Evolutionary conservation across 2,888 invertebrate species (phyloP).

Genomic region (Argyra leucocephala): DNA sequence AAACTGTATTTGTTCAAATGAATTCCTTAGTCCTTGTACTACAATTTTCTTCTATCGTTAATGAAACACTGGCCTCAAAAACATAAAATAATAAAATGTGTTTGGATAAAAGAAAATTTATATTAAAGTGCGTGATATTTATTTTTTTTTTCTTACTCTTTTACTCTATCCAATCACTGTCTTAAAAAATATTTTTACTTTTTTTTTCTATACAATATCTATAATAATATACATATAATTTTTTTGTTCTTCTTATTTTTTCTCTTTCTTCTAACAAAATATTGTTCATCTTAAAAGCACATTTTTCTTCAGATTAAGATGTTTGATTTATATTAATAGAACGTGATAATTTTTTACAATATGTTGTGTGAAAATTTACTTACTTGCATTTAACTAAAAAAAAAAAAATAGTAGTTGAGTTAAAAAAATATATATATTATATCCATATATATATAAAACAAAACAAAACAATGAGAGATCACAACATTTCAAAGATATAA

Average conservation of each 20-base stretch:
- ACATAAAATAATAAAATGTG: background rate
- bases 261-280: background rate
- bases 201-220: background rate
- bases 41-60: too few species aligned
- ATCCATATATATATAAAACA: background rate
- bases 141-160: too few species aligned
- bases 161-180: too few species aligned
- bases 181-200: too few species aligned
- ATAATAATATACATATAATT: too few species aligned
- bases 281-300: conserved; percentile 6
- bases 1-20: too few species aligned
- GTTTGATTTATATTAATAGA: conserved; percentile 6
- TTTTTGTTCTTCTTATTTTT: background rate
- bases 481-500: background rate
- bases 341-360: conserved; percentile 6
- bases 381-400: background rate
- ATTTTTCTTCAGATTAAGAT: conserved; percentile 3
- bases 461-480: background rate
- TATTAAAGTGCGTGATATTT: conserved; percentile 1
- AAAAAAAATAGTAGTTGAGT: background rate
- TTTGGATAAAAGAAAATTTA: background rate
- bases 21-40: too few species aligned
- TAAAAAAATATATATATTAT: background rate
- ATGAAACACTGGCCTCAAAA: too few species aligned
- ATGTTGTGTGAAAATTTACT: background rate